Percentiles rank a stretch among this genome's conserved stretches.
Evolutionary conservation across 2,797 vertebrate species (phyloP).

Genomic region (Rallus crepitans): DNA sequence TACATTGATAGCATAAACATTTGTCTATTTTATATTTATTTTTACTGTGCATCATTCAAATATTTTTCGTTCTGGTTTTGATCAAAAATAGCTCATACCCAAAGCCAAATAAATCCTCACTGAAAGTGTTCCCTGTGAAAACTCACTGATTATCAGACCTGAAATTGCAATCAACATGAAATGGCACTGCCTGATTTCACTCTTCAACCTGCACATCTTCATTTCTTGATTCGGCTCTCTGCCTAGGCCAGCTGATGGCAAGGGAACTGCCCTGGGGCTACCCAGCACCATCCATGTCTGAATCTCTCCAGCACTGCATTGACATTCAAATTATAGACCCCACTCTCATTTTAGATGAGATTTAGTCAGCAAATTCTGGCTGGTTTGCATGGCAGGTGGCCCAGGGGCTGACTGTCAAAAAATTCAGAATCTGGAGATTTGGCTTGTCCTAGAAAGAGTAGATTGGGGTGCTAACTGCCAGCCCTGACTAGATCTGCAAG

Average conservation of each 20-base stretch:
- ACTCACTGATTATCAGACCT: neutral
- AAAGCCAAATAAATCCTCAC: slow-evolving; percentile 11
- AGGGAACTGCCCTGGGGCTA: neutral
- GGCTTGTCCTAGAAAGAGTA: neutral
- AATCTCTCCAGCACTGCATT: neutral
- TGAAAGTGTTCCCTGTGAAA: neutral
- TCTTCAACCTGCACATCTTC: neutral
- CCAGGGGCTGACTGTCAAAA: neutral
- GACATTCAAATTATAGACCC: neutral
- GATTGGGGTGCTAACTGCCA: neutral
- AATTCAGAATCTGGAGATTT: neutral
- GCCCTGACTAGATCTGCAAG: neutral
- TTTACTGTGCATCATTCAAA: neutral
- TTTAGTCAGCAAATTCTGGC: slow-evolving; percentile 11
- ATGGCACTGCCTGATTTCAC: neutral
- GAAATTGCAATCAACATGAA: neutral
- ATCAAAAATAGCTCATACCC: neutral
- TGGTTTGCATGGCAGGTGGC: neutral
- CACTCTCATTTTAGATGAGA: neutral
- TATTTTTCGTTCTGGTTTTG: neutral
- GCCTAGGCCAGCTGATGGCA: neutral
- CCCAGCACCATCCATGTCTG: neutral
- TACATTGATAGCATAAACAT: neutral
- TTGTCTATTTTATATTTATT: neutral
- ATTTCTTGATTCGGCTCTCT: neutral